A percentile compares a stretch with the other conserved stretches of the same genome.
Conservation (phyloP, 1,140 invertebrate species). For the Elysia chlorotica region DNA sequence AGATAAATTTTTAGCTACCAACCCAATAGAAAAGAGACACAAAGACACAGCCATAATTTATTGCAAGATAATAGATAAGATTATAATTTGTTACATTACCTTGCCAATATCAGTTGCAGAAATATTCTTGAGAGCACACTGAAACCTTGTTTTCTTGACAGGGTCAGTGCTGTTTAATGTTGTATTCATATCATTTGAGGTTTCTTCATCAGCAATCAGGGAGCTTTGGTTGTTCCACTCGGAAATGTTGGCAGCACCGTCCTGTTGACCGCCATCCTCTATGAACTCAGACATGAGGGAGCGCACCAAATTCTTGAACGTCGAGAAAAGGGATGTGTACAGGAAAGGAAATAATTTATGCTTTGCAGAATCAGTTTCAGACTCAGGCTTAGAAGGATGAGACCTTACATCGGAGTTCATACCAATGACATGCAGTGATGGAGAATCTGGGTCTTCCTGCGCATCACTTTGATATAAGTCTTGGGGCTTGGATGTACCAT, state of each 20-base stretch:
- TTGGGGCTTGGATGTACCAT: no score
- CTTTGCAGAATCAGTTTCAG: no score
- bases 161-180: conserved; percentile 36
- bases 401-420: no score
- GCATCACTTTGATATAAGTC: no score
- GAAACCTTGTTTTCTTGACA: conserved; percentile 49
- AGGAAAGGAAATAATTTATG: conserved; percentile 13
- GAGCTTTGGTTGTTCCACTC: conserved; percentile 20
- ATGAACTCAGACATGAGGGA: conserved; percentile 18
- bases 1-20: no score
- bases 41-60: no score
- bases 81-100: conserved; percentile 2
- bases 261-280: not conserved
- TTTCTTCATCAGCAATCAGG: conserved; percentile 13
- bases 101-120: conserved; percentile 40
- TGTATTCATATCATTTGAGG: conserved; percentile 35
- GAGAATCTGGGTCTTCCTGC: no score
- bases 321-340: no score
- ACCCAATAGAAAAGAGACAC: no score
- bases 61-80: no score
- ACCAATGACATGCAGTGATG: no score
- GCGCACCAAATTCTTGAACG: not conserved
- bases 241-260: no score
- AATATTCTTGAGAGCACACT: conserved; percentile 49
- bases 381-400: not conserved